These are phyloP conservation scores for Sus scrofa DNA, from an alignment of 2,113 vertebrate genomes.

Conservation along the genomic window T2T-Sscrofa CM000819.6:129802001-129802500, in stretches of 20 bases:
- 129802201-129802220: conserved; percentile 32
- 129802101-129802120: conserved; percentile 1
- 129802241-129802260: conserved; percentile 33
- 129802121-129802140: background rate
- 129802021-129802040: background rate
- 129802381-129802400: background rate
- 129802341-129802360: background rate
- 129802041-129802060: conserved; percentile 9
- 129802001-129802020: background rate
- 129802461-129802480: conserved; percentile 60
- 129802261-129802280: conserved; percentile 47
- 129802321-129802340: conserved; percentile 22
- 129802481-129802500: background rate
- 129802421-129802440: conserved; percentile 54
- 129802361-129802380: background rate
- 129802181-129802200: background rate
- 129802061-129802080: background rate
- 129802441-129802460: conserved; percentile 65
- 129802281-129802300: background rate
- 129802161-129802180: background rate
- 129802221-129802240: conserved; percentile 43
- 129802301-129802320: background rate
- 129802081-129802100: background rate
- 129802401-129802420: background rate
- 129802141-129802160: conserved; percentile 2